A percentile compares a stretch with the other conserved stretches of the same genome.
These are phyloP conservation scores for Istiophorus platypterus DNA, from an alignment of 2,113 vertebrate genomes.

Conservation along the genomic window DNA sequence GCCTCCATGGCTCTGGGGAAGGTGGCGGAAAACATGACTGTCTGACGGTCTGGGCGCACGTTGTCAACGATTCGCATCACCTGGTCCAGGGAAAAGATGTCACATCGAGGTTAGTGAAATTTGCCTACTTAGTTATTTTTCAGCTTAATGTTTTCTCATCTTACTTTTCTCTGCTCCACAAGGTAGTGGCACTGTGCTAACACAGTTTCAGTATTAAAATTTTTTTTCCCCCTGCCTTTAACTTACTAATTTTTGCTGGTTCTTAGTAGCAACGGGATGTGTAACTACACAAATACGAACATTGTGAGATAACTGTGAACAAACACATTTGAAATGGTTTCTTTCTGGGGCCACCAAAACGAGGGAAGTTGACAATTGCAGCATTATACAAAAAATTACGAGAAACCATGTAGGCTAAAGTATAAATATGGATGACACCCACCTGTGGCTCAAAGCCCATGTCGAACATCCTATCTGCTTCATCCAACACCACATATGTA, in stretches of 20 bases:
- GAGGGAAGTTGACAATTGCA: neutral
- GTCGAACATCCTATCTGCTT: slow-evolving; percentile 99
- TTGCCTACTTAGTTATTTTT: neutral
- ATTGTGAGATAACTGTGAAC: neutral
- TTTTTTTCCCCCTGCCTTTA: neutral
- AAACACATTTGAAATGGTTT: neutral
- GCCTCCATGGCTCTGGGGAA: slow-evolving; percentile 99
- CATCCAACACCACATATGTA: slow-evolving; percentile 97
- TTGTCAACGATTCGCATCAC: slow-evolving; percentile 99
- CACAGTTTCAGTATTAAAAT: neutral
- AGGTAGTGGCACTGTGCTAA: neutral
- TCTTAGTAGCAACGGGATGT: neutral
- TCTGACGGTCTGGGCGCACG: slow-evolving; percentile 96
- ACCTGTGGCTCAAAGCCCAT: slow-evolving; percentile 99
- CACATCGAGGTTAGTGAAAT: neutral
- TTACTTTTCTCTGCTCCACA: neutral
- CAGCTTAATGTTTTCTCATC: neutral
- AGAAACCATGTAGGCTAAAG: neutral
- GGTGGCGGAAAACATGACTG: slow-evolving; percentile 99
- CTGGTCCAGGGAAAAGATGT: slow-evolving; percentile 69
- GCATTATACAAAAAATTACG: neutral
- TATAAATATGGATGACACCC: slow-evolving; percentile 6
- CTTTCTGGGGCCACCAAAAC: neutral
- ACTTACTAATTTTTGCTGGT: neutral
- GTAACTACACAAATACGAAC: neutral